phyloP scores from a whole-genome alignment of 2,797 vertebrate species.

The Trachops cirrhosus region DNA sequence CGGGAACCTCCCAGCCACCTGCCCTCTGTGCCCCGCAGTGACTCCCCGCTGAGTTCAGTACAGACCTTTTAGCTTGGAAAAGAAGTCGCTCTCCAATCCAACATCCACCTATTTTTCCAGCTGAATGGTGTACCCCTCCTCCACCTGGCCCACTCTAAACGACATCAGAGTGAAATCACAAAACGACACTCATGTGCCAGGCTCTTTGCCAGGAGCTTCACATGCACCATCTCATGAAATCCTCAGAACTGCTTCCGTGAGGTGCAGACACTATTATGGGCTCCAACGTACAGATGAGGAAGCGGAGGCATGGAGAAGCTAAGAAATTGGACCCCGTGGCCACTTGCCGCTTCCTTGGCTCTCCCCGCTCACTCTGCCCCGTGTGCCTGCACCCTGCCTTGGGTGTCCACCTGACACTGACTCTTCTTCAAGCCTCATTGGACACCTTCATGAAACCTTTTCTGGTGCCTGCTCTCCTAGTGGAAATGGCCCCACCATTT shows the following conservation, averaged over 20 bases:
- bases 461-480: background rate
- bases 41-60: background rate
- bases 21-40: background rate
- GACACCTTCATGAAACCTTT: background rate
- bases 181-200: accelerated
- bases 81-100: background rate
- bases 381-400: accelerated
- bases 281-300: background rate
- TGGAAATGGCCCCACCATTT: background rate
- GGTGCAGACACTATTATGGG: accelerated
- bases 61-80: background rate
- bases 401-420: background rate
- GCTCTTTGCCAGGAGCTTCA: background rate
- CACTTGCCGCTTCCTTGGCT: background rate
- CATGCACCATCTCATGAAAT: accelerated
- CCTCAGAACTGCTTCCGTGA: background rate
- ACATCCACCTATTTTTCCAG: background rate
- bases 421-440: background rate
- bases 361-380: no score
- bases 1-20: background rate
- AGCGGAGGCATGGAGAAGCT: background rate
- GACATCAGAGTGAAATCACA: background rate
- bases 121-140: background rate
- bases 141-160: background rate
- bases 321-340: background rate